phyloP scores from a whole-genome alignment of 2,888 invertebrate species.

The Agyllia agylla region DNA sequence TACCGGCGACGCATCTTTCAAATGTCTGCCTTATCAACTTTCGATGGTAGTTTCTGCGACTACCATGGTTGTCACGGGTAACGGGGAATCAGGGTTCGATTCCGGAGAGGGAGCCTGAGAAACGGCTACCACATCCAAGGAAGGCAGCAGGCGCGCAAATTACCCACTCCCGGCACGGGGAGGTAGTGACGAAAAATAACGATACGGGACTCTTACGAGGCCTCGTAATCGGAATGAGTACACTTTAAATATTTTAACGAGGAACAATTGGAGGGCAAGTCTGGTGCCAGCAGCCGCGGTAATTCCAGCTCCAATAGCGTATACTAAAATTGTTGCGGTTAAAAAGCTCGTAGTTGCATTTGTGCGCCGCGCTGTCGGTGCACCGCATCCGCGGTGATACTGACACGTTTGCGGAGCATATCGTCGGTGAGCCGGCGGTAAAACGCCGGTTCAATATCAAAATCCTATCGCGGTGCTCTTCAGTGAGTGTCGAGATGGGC shows the following conservation, averaged over 20 bases:
- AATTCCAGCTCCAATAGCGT: conserved; percentile 3
- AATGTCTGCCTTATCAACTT: conserved; percentile 3
- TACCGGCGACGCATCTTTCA: conserved; percentile 3
- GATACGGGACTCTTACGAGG: conserved; percentile 3
- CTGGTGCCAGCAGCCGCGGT: conserved; percentile 3
- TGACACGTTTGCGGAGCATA: conserved; percentile 3
- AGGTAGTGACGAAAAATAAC: conserved; percentile 3
- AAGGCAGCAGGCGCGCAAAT: conserved; percentile 3
- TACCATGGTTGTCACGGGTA: conserved; percentile 3
- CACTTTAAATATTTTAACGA: conserved; percentile 3
- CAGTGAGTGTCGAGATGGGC: conserved; percentile 3
- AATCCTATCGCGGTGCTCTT: conserved; percentile 3
- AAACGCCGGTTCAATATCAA: conserved; percentile 3
- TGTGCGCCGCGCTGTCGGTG: conserved; percentile 3
- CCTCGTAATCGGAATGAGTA: conserved; percentile 3
- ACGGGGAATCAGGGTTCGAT: background rate
- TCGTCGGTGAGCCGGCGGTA: conserved; percentile 3
- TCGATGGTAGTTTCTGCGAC: conserved; percentile 3
- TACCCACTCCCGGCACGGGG: conserved; percentile 3
- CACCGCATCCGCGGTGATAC: conserved; percentile 3
- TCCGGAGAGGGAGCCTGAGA: background rate
- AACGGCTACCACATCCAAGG: background rate
- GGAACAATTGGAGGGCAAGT: conserved; percentile 3
- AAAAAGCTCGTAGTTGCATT: conserved; percentile 3
- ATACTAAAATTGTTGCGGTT: conserved; percentile 3